Evolutionary conservation across 2,113 vertebrate genomes (phyloP).

Genomic region (Isichthys henryi): DNA sequence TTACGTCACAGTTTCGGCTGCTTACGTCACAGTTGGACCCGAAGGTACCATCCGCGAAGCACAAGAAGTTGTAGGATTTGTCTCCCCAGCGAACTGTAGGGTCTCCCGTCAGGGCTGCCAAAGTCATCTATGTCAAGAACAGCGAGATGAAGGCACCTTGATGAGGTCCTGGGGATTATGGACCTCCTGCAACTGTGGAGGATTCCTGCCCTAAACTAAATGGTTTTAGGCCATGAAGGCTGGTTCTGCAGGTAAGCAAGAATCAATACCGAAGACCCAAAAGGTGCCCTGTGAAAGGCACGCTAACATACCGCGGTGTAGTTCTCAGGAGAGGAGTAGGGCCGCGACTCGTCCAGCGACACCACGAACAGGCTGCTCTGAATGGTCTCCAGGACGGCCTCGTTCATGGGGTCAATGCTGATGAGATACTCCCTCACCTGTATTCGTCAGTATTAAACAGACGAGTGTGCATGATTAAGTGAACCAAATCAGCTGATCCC

Average conservation of each 20-base stretch:
- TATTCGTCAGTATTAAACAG: neutral
- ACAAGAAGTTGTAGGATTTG: conserved; percentile 81
- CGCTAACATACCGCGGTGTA: conserved; percentile 66
- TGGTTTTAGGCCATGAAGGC: neutral
- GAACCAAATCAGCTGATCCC: neutral
- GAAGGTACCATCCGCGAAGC: conserved; percentile 75
- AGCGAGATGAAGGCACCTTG: neutral
- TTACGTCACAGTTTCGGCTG: conserved; percentile 22
- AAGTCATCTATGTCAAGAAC: conserved; percentile 56
- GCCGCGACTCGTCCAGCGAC: conserved; percentile 73
- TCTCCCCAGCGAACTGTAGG: conserved; percentile 87
- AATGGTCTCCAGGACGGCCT: conserved; percentile 76
- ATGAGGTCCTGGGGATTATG: neutral
- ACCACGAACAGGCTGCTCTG: conserved; percentile 77
- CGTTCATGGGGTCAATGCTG: conserved; percentile 75
- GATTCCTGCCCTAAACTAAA: neutral
- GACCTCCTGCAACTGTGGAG: neutral
- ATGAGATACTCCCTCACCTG: conserved; percentile 84
- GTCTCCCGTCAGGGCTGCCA: conserved; percentile 64
- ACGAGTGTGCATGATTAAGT: neutral
- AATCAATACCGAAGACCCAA: neutral
- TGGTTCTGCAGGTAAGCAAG: neutral
- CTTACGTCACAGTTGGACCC: conserved; percentile 83
- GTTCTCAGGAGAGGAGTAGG: conserved; percentile 72
- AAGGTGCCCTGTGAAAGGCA: neutral